phyloP scores from a whole-genome alignment of 1,140 invertebrate genomes.

The Pissodes strobi region DNA sequence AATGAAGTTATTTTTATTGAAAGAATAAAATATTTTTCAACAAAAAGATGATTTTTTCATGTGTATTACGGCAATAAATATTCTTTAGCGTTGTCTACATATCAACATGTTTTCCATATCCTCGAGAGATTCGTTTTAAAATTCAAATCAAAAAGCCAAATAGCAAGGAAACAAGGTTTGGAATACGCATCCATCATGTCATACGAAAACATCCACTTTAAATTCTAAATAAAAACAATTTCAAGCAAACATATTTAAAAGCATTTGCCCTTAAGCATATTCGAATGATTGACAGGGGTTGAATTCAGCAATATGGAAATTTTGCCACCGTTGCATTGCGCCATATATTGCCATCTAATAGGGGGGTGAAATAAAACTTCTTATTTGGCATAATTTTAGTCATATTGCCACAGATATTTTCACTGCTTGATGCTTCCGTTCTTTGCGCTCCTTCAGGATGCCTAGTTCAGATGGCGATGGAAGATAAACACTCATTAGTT shows the following conservation, averaged over 20 bases:
- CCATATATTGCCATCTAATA: constrained; percentile 30
- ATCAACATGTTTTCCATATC: constrained; percentile 8
- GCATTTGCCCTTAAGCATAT: constrained; percentile 45
- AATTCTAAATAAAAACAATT: constrained; percentile 54
- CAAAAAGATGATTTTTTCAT: background rate
- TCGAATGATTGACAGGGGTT: constrained; percentile 40
- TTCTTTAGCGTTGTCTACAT: constrained; percentile 3
- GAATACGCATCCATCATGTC: constrained; percentile 51
- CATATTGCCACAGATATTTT: no score
- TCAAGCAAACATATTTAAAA: constrained; percentile 54
- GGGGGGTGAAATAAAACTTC: constrained; percentile 12
- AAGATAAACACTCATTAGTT: no score
- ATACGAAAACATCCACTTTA: constrained; percentile 50
- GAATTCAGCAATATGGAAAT: constrained; percentile 33
- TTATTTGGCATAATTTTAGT: constrained; percentile 6
- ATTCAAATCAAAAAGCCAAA: constrained; percentile 50
- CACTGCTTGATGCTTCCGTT: no score
- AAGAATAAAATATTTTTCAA: background rate
- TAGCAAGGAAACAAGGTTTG: constrained; percentile 48
- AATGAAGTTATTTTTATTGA: constrained; percentile 25
- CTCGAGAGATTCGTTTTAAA: constrained; percentile 40
- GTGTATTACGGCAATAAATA: constrained; percentile 10
- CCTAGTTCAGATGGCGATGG: no score
- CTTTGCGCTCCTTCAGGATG: no score
- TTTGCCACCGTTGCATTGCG: constrained; percentile 23